Conservation (phyloP, 1,140 invertebrate species). For the Drosophila ercepeae region DNA sequence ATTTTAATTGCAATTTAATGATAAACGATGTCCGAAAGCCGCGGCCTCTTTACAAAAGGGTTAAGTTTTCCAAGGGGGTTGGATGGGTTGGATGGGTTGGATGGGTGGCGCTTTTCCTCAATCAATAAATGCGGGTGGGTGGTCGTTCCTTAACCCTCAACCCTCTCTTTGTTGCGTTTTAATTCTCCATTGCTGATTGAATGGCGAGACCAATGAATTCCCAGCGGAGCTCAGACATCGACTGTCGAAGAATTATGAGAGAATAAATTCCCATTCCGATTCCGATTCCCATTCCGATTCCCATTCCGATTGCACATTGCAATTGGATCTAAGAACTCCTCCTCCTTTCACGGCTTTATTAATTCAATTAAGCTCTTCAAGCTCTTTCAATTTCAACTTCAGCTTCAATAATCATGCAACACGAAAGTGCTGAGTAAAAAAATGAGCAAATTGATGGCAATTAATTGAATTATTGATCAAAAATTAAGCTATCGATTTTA, state of each 20-base stretch:
- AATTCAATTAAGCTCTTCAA: conserved; percentile 65
- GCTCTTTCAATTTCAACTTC: no score
- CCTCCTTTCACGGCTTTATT: conserved; percentile 36
- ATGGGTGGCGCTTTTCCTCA: conserved; percentile 1
- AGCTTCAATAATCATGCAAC: no score
- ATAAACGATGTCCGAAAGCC: conserved; percentile 58
- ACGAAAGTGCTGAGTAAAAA: no score
- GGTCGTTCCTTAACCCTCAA: neutral
- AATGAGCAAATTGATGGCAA: no score
- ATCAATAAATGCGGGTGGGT: conserved; percentile 50
- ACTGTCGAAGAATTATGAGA: conserved; percentile 35
- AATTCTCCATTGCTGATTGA: conserved; percentile 29
- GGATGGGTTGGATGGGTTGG: no score
- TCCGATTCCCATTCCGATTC: no score
- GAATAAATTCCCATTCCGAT: conserved; percentile 20
- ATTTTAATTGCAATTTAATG: conserved; percentile 78
- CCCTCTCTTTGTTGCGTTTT: no score
- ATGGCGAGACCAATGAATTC: no score
- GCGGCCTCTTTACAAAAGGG: conserved; percentile 47
- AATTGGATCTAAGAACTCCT: conserved; percentile 16
- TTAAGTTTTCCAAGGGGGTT: conserved; percentile 42
- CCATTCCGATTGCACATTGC: no score
- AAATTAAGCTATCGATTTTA: no score
- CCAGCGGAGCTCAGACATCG: no score
- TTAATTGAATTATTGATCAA: no score